Evolutionary conservation across 2,888 invertebrate genomes (phyloP).

Genomic region (Ecdyonurus torrentis): DNA sequence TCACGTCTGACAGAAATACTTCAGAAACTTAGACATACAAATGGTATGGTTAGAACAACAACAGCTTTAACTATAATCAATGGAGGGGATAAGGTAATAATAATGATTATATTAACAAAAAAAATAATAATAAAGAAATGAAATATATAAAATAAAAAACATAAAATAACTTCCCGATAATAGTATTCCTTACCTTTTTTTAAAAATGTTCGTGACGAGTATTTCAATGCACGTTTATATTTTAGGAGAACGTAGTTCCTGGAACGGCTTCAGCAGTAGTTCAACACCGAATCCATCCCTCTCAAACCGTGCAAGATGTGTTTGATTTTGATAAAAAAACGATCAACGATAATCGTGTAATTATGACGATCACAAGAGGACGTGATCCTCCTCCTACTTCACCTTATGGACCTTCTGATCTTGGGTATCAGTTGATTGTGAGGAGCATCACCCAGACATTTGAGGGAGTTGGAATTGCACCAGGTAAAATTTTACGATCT

Average conservation of each 20-base stretch:
- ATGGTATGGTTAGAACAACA: conserved; percentile 27
- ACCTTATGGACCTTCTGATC: conserved; percentile 22
- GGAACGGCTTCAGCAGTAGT: conserved; percentile 25
- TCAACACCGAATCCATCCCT: conserved; percentile 30
- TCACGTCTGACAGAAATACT: conserved; percentile 20
- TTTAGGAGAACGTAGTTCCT: conserved; percentile 28
- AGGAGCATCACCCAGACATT: conserved; percentile 25
- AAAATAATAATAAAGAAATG: too few species aligned
- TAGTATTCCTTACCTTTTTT: too few species aligned
- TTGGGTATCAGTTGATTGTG: conserved; percentile 25
- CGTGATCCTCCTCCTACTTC: conserved; percentile 24
- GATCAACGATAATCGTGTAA: conserved; percentile 21
- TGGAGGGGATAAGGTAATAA: conserved; percentile 27
- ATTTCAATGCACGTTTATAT: too few species aligned
- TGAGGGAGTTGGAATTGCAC: conserved; percentile 23
- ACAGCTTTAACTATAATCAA: conserved; percentile 29
- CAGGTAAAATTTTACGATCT: too few species aligned
- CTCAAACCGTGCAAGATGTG: conserved; percentile 25
- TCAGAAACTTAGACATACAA: conserved; percentile 21
- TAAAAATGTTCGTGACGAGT: too few species aligned
- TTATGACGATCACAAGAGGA: conserved; percentile 16
- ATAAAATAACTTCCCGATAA: too few species aligned
- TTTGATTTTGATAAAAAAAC: conserved; percentile 17
- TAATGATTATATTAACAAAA: too few species aligned
- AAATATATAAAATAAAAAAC: too few species aligned